Evolutionary conservation across 2,113 vertebrate species (phyloP).

Genomic region (Perca fluviatilis): DNA sequence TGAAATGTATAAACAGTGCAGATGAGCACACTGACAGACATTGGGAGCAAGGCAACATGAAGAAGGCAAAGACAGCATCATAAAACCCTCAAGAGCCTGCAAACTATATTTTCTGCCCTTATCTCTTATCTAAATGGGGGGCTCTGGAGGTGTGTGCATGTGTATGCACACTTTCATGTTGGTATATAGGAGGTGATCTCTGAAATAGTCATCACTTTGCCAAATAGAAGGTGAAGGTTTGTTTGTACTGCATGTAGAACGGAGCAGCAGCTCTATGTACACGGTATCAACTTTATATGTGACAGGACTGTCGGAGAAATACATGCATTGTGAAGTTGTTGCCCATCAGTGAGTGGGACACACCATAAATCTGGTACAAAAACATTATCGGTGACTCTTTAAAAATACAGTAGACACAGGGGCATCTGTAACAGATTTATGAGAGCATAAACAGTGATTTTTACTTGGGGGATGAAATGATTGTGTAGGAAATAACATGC

Average conservation of each 20-base stretch:
- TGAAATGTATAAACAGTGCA: background rate
- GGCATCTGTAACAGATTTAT: conserved; percentile 57
- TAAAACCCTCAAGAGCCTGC: background rate
- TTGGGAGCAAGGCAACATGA: conserved; percentile 12
- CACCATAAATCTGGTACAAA: conserved; percentile 47
- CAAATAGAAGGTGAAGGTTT: conserved; percentile 28
- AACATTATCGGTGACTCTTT: conserved; percentile 38
- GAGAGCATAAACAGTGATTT: conserved; percentile 39
- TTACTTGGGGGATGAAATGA: conserved; percentile 16
- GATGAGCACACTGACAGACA: conserved; percentile 4
- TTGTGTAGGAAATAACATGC: conserved; percentile 35
- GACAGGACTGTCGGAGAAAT: conserved; percentile 25
- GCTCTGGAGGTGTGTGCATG: background rate
- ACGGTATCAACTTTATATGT: conserved; percentile 47
- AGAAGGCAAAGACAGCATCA: background rate
- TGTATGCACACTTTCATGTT: conserved; percentile 5
- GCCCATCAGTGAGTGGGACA: conserved; percentile 7
- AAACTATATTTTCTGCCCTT: background rate
- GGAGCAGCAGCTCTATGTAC: background rate
- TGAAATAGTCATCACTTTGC: conserved; percentile 26
- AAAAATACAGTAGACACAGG: conserved; percentile 34
- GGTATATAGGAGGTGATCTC: conserved; percentile 10
- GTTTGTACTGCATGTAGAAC: conserved; percentile 36
- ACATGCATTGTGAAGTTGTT: conserved; percentile 2
- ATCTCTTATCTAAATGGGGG: background rate